Evolutionary conservation across 1,140 invertebrate species (phyloP).

Genomic region (Delia radicum): DNA sequence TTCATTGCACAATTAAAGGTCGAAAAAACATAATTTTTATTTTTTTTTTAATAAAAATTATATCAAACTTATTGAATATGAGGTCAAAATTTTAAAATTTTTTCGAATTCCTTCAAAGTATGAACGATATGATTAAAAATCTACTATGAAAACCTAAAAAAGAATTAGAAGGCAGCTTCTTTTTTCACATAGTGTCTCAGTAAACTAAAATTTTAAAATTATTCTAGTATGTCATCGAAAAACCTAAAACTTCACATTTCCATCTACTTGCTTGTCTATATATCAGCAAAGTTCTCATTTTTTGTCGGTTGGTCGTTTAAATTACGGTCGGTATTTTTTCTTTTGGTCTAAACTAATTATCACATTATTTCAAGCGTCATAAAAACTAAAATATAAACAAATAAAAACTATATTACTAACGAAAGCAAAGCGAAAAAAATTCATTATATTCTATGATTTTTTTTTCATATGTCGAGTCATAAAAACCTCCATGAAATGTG

Average conservation of each 20-base stretch:
- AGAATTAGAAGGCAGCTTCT: too few relatives aligned
- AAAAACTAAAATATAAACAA: slow-evolving; percentile 15
- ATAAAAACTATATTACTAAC: slow-evolving; percentile 6
- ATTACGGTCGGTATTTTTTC: slow-evolving; percentile 12
- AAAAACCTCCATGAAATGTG: not conserved
- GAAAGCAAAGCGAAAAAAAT: not conserved
- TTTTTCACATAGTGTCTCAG: too few relatives aligned
- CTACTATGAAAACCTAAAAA: too few relatives aligned
- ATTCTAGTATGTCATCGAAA: not conserved
- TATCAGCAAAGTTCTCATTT: not conserved
- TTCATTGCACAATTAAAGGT: too few relatives aligned
- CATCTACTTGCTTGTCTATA: not conserved
- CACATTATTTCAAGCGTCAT: slow-evolving; percentile 23
- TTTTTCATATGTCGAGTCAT: not conserved
- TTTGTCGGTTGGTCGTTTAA: not conserved
- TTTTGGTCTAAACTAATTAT: slow-evolving; percentile 21
- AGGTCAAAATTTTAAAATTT: too few relatives aligned
- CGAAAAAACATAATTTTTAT: too few relatives aligned
- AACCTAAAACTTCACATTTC: not conserved
- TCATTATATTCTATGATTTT: not conserved
- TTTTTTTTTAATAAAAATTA: too few relatives aligned
- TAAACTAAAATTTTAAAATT: not conserved
- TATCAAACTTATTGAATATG: too few relatives aligned
- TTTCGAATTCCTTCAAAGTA: too few relatives aligned
- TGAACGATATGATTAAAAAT: too few relatives aligned